These are phyloP conservation scores for Melanotaenia trifasciata DNA, from an alignment of 2,797 vertebrate species.

Conservation along the genomic window DNA sequence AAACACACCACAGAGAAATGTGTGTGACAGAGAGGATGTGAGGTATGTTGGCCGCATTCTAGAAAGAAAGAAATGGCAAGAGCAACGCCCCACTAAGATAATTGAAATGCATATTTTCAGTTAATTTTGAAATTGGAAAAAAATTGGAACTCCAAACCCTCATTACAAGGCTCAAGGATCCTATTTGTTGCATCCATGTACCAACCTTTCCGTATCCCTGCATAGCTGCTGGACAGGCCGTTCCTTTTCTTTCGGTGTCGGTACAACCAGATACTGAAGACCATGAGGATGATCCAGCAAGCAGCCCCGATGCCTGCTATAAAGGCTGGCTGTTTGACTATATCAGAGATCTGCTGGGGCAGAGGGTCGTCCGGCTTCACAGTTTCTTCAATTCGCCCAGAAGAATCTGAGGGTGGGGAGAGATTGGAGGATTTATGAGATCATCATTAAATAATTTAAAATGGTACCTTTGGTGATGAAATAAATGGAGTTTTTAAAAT, in stretches of 20 bases:
- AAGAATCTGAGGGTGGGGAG: constrained; percentile 67
- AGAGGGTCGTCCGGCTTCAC: constrained; percentile 80
- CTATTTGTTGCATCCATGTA: constrained; percentile 3
- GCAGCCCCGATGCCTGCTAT: constrained; percentile 98
- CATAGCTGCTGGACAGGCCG: constrained; percentile 93
- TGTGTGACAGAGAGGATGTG: constrained; percentile 21
- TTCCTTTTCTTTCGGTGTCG: constrained; percentile 95
- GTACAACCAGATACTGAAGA: constrained; percentile 98
- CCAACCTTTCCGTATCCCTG: constrained; percentile 97
- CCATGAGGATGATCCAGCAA: constrained; percentile 99
- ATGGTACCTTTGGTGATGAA: constrained; percentile 1
- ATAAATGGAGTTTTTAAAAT: background rate
- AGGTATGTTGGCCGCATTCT: constrained; percentile 20
- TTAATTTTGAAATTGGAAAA: background rate
- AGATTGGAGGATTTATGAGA: background rate
- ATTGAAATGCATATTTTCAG: background rate
- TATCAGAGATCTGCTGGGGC: constrained; percentile 97
- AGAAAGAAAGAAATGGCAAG: constrained; percentile 7
- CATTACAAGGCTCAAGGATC: background rate
- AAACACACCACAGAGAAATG: constrained; percentile 38
- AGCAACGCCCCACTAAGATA: background rate
- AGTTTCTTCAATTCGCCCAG: constrained; percentile 75
- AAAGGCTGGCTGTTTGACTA: constrained; percentile 97
- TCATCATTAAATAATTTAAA: constrained; percentile 14
- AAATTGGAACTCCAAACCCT: background rate